Evolutionary conservation across 2,797 vertebrate species (phyloP).

Genomic region (Leptatherina wallacei): DNA sequence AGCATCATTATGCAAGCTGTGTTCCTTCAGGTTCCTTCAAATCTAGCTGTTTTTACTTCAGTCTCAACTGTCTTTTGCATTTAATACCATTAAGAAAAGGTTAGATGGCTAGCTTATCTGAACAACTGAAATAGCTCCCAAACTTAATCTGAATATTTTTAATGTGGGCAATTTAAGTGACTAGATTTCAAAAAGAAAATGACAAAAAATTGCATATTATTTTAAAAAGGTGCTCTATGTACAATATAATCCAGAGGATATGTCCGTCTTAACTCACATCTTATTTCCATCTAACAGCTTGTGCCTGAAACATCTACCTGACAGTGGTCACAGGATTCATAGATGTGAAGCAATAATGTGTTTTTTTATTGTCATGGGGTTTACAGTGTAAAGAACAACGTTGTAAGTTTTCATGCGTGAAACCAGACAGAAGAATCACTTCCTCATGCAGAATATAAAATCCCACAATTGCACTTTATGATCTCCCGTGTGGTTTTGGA

Average conservation of each 20-base stretch:
- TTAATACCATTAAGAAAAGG: not conserved
- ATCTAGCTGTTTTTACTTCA: not conserved
- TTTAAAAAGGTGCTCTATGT: no score
- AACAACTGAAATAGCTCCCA: not conserved
- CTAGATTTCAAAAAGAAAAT: not conserved
- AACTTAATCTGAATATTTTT: not conserved
- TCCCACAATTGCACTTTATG: not conserved
- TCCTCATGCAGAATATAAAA: slow-evolving; percentile 18
- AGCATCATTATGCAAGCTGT: no score
- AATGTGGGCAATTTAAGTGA: not conserved
- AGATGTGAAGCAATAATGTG: not conserved
- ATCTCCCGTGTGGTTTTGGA: not conserved
- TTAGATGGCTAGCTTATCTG: no score
- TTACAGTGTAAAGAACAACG: not conserved
- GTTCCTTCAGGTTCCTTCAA: not conserved
- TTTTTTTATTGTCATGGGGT: not conserved
- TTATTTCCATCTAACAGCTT: not conserved
- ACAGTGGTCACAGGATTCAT: not conserved
- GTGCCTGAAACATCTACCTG: not conserved
- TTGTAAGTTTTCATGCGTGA: not conserved
- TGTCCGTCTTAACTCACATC: not conserved
- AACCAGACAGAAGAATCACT: slow-evolving; percentile 12
- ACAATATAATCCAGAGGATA: no score
- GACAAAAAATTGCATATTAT: no score
- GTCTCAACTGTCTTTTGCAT: not conserved